These are phyloP conservation scores for Dromococcyx pavoninus DNA, from an alignment of 2,797 vertebrate genomes.

Conservation along the genomic window DNA sequence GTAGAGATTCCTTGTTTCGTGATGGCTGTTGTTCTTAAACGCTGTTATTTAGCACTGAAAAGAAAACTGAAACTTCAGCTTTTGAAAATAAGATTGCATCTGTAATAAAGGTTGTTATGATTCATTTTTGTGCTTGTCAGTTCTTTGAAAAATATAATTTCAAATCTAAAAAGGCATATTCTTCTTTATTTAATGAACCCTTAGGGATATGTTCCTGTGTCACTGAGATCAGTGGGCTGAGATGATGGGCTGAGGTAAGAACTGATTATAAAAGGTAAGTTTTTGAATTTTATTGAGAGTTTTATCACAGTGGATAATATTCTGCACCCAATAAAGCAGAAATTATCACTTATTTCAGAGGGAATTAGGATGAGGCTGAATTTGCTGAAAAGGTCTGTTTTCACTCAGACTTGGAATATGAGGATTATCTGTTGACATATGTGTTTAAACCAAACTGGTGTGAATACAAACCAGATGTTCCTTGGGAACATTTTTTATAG, in stretches of 20 bases:
- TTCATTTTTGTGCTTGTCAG: neutral
- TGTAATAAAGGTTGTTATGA: neutral
- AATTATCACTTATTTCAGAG: neutral
- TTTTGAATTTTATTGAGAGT: neutral
- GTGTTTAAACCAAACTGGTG: conserved; percentile 12
- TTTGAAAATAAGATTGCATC: neutral
- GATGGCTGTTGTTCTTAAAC: neutral
- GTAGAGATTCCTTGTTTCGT: neutral
- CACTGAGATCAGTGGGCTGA: neutral
- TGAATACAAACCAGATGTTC: conserved; percentile 36
- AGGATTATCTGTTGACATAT: conserved; percentile 18
- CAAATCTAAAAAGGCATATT: neutral
- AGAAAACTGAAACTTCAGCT: neutral
- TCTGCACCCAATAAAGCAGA: neutral
- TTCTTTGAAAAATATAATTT: neutral
- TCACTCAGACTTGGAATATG: neutral
- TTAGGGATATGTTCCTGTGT: neutral
- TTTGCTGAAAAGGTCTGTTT: conserved; percentile 25
- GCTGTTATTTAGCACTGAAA: neutral
- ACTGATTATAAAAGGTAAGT: neutral
- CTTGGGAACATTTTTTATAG: neutral
- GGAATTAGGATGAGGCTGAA: neutral
- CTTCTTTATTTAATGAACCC: neutral
- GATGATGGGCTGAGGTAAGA: neutral
- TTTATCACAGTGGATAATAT: neutral